Conservation (phyloP, 1,140 invertebrate species). For the Pseudomyrmex flavicornis region DNA sequence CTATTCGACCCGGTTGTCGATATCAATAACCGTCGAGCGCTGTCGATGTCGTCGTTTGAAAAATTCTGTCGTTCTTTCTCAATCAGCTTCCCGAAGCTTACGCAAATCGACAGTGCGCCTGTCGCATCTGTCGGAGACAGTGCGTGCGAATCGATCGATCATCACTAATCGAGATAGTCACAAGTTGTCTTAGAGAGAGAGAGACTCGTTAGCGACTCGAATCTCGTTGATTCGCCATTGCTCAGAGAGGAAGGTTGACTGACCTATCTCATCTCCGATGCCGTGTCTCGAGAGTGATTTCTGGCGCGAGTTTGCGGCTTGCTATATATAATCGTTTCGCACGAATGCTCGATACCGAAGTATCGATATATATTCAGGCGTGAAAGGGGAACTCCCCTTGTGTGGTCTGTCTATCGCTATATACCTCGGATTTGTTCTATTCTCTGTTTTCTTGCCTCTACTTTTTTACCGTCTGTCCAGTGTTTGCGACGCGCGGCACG, state of each 20-base stretch:
- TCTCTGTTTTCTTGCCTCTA: slow-evolving; percentile 11
- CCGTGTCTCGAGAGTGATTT: slow-evolving; percentile 63
- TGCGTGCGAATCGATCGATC: slow-evolving; percentile 8
- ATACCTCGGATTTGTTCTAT: background rate
- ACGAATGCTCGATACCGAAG: slow-evolving; percentile 78
- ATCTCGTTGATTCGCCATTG: slow-evolving; percentile 60
- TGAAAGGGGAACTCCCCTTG: slow-evolving; percentile 38
- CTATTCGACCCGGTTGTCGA: too few species aligned
- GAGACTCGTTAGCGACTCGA: slow-evolving; percentile 26
- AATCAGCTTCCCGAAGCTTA: slow-evolving; percentile 25
- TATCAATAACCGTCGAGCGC: background rate
- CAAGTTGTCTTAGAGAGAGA: slow-evolving; percentile 11
- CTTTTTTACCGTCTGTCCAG: background rate
- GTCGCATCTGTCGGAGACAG: background rate
- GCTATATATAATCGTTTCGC: slow-evolving; percentile 80
- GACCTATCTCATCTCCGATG: slow-evolving; percentile 68
- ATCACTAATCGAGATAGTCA: slow-evolving; percentile 52
- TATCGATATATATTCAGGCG: slow-evolving; percentile 58
- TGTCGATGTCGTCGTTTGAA: slow-evolving; percentile 2
- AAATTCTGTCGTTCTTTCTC: slow-evolving; percentile 13
- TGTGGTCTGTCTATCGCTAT: slow-evolving; percentile 25
- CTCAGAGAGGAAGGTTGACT: slow-evolving; percentile 54
- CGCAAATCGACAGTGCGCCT: slow-evolving; percentile 16
- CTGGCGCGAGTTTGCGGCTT: slow-evolving; percentile 75
- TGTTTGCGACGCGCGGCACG: too few species aligned